These are phyloP conservation scores for Solenodon paradoxus DNA, from an alignment of 2,113 vertebrate genomes.

Conservation along the genomic window DNA sequence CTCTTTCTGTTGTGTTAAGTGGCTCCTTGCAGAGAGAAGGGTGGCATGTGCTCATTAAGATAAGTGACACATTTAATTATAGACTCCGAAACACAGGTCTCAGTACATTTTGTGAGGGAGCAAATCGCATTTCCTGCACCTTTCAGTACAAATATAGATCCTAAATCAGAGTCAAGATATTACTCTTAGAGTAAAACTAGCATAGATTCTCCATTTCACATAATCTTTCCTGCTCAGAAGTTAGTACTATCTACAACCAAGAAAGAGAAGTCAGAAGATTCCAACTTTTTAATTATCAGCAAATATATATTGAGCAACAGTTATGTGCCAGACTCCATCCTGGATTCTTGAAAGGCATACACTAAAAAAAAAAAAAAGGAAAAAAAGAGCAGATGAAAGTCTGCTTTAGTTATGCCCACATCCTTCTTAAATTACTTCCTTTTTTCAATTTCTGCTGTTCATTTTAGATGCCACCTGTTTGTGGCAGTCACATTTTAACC, in stretches of 20 bases:
- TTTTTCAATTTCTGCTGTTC: slow-evolving; percentile 18
- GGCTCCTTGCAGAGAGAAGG: background rate
- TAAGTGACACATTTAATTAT: slow-evolving; percentile 51
- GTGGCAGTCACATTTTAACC: slow-evolving; percentile 39
- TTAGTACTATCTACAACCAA: background rate
- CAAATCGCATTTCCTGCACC: background rate
- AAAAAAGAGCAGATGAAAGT: background rate
- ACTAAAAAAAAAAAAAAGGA: background rate
- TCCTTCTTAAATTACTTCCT: background rate
- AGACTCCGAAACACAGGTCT: slow-evolving; percentile 10
- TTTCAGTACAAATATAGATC: slow-evolving; percentile 40
- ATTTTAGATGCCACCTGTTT: background rate
- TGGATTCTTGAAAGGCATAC: background rate
- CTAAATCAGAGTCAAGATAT: slow-evolving; percentile 24
- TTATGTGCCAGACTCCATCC: background rate
- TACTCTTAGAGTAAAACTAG: background rate
- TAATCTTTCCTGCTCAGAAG: background rate
- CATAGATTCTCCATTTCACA: background rate
- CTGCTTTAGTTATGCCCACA: background rate
- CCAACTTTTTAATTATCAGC: background rate
- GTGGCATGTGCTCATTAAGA: slow-evolving; percentile 37
- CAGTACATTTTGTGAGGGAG: background rate
- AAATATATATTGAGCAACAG: background rate
- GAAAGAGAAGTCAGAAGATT: background rate
- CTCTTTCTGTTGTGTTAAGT: slow-evolving; percentile 28